Percentiles rank a stretch among this genome's conserved stretches.
Conservation (phyloP, 2,113 vertebrate genomes). For the Nycticorax nycticorax region DNA sequence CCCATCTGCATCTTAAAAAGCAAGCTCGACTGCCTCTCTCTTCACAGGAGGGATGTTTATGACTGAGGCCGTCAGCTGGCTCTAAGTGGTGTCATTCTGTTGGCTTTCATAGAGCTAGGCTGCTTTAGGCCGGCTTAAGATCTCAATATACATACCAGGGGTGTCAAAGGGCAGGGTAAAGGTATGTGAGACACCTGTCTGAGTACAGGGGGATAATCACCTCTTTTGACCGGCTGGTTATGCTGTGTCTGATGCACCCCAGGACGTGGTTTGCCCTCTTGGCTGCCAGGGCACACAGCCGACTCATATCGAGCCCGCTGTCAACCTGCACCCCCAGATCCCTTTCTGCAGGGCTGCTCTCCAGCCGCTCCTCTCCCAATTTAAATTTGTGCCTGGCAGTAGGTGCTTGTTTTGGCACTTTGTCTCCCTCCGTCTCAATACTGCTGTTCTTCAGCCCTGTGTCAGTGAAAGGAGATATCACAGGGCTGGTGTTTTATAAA, state of each 20-base stretch:
- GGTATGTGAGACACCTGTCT: slow-evolving; percentile 11
- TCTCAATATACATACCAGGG: not conserved
- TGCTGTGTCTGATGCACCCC: not conserved
- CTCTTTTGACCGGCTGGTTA: rapidly evolving
- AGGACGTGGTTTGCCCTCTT: not conserved
- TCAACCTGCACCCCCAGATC: too few species aligned
- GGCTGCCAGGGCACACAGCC: not conserved
- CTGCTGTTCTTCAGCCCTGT: not conserved
- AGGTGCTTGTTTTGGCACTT: not conserved
- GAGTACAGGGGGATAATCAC: not conserved
- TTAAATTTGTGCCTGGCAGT: rapidly evolving
- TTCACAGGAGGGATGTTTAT: not conserved
- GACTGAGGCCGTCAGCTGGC: not conserved
- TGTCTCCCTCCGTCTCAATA: not conserved
- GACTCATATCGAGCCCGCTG: not conserved
- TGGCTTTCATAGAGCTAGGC: not conserved
- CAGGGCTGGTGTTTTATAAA: not conserved
- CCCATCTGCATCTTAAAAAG: slow-evolving; percentile 12
- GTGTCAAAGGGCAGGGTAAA: slow-evolving; percentile 7
- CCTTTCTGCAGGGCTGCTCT: not conserved
- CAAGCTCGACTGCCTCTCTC: not conserved
- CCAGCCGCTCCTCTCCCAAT: not conserved
- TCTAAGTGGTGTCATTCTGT: not conserved
- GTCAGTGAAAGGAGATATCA: not conserved
- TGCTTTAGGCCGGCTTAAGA: not conserved